These are phyloP conservation scores for Cerceris rybyensis DNA, from an alignment of 2,888 invertebrate species.

Conservation along the genomic window DNA sequence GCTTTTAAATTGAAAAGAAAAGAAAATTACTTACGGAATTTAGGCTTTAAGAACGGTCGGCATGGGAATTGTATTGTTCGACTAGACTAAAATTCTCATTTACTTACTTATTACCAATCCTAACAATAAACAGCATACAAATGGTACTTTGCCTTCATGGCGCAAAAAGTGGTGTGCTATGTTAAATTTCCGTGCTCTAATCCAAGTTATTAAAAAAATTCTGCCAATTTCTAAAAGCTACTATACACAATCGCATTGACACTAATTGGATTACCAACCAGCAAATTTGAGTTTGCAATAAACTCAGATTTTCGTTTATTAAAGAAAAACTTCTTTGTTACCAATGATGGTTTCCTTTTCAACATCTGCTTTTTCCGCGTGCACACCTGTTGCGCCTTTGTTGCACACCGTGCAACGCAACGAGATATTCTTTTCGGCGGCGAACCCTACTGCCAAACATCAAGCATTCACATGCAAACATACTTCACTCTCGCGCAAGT, in stretches of 20 bases:
- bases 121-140: too few species aligned
- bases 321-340: constrained; percentile 22
- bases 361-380: constrained; percentile 39
- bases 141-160: too few species aligned
- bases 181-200: too few species aligned
- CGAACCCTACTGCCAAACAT: constrained; percentile 53
- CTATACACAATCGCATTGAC: too few species aligned
- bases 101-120: too few species aligned
- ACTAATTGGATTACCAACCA: background rate
- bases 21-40: too few species aligned
- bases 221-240: background rate
- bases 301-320: constrained; percentile 6
- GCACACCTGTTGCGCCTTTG: constrained; percentile 70
- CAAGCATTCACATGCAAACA: constrained; percentile 54
- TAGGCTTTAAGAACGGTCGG: too few species aligned
- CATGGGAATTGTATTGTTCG: too few species aligned
- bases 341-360: constrained; percentile 40
- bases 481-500: constrained; percentile 22
- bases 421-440: constrained; percentile 61
- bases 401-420: constrained; percentile 61
- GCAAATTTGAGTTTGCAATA: background rate
- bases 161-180: too few species aligned
- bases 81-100: too few species aligned
- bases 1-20: too few species aligned
- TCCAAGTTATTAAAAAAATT: background rate